These are phyloP conservation scores for Pelmatolapia mariae DNA, from an alignment of 2,113 vertebrate species.

Conservation along the genomic window DNA sequence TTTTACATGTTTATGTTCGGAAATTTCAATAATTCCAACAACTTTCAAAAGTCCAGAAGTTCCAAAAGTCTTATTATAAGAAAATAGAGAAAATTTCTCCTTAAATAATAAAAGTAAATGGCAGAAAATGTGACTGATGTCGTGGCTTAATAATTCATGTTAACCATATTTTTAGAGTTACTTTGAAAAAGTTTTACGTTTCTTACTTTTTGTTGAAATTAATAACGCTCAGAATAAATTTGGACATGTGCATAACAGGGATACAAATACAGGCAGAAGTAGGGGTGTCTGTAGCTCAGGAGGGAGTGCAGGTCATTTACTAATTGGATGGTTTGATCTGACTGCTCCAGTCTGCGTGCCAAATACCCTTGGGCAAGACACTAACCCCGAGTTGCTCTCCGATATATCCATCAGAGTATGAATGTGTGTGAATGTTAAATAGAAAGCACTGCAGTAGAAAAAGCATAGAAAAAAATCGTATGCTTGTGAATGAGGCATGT, in stretches of 20 bases:
- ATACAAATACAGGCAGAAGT: not conserved
- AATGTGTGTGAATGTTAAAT: not conserved
- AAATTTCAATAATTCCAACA: not conserved
- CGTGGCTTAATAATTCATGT: not conserved
- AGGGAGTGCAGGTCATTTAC: not conserved
- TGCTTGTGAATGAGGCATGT: not conserved
- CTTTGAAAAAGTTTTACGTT: not conserved
- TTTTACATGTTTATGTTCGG: not conserved
- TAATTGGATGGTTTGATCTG: not conserved
- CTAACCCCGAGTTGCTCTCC: not conserved
- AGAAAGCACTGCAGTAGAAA: not conserved
- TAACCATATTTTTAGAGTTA: not conserved
- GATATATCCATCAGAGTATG: not conserved
- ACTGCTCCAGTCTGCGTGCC: not conserved
- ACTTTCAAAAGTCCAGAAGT: not conserved
- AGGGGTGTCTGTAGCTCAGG: not conserved
- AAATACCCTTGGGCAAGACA: not conserved
- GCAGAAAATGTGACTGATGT: not conserved
- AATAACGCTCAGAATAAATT: fast-evolving
- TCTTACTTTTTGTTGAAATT: not conserved
- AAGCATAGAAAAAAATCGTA: fast-evolving
- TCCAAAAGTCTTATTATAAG: not conserved
- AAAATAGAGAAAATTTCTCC: not conserved
- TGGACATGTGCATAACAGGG: not conserved
- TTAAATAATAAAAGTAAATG: not conserved